These are phyloP conservation scores for Aspiorhynchus laticeps DNA, from an alignment of 2,113 vertebrate genomes.

Conservation along the genomic window DNA sequence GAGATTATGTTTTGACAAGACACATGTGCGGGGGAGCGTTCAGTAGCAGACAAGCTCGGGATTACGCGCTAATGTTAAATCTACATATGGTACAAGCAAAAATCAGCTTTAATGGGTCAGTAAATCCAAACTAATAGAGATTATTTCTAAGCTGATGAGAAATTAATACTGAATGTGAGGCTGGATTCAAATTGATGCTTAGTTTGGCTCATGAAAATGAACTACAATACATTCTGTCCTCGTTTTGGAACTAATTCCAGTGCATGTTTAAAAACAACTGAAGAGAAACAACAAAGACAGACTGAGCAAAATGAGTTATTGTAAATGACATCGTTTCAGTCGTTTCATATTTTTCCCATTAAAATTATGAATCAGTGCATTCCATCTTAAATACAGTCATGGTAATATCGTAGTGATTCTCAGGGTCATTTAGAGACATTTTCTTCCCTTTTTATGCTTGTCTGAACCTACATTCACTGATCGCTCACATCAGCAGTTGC, in stretches of 20 bases:
- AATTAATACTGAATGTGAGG: slow-evolving; percentile 74
- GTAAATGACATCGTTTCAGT: slow-evolving; percentile 7
- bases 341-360: slow-evolving; percentile 24
- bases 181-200: slow-evolving; percentile 50
- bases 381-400: slow-evolving; percentile 5
- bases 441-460: not conserved
- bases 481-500: slow-evolving; percentile 44
- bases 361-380: slow-evolving; percentile 23
- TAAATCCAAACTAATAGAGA: slow-evolving; percentile 77
- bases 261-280: not conserved
- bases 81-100: slow-evolving; percentile 77
- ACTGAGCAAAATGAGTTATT: not conserved
- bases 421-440: slow-evolving; percentile 27
- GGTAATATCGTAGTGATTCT: slow-evolving; percentile 63
- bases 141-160: slow-evolving; percentile 76
- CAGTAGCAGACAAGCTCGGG: slow-evolving; percentile 55
- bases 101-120: slow-evolving; percentile 75
- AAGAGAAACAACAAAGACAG: slow-evolving; percentile 10
- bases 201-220: slow-evolving; percentile 37
- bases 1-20: slow-evolving; percentile 53
- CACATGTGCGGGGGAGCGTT: slow-evolving; percentile 34
- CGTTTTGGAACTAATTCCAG: slow-evolving; percentile 30
- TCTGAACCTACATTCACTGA: slow-evolving; percentile 34
- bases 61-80: slow-evolving; percentile 78
- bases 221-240: slow-evolving; percentile 4